phyloP scores from a whole-genome alignment of 2,797 vertebrate species.

The Macroramphosus scolopax region DNA sequence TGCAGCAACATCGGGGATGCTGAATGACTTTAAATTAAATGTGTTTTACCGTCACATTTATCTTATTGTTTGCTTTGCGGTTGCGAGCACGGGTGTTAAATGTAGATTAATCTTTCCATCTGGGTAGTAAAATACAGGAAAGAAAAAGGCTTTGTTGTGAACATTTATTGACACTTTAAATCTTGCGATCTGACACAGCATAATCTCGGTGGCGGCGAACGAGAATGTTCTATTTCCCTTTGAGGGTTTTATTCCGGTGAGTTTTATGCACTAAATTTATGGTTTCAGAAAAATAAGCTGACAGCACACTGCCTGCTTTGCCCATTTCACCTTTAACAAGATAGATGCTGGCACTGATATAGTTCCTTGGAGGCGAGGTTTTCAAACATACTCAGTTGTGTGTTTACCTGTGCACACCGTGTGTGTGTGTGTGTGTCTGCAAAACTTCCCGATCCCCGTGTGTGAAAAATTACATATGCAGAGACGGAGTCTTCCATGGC shows the following conservation, averaged over 20 bases:
- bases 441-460: too few species aligned
- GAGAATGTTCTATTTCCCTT: constrained; percentile 67
- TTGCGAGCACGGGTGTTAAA: constrained; percentile 42
- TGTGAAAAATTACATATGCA: constrained; percentile 6
- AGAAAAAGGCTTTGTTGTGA: constrained; percentile 56
- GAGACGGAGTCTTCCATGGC: not conserved
- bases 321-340: constrained; percentile 73
- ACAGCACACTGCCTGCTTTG: constrained; percentile 62
- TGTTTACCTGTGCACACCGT: constrained; percentile 24
- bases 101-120: constrained; percentile 50
- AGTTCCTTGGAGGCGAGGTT: constrained; percentile 61
- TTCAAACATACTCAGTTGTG: constrained; percentile 32
- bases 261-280: constrained; percentile 75
- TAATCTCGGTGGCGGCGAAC: constrained; percentile 66
- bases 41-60: constrained; percentile 22
- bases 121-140: constrained; percentile 33
- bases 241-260: constrained; percentile 65
- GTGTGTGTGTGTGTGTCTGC: constrained; percentile 4
- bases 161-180: constrained; percentile 74
- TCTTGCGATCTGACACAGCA: constrained; percentile 58
- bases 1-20: too few species aligned
- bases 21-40: constrained; percentile 37
- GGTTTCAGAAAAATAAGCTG: constrained; percentile 71
- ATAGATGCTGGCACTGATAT: constrained; percentile 65
- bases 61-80: constrained; percentile 47